These are phyloP conservation scores for Chalcis sispes DNA, from an alignment of 2,888 invertebrate genomes.

Conservation along the genomic window DNA sequence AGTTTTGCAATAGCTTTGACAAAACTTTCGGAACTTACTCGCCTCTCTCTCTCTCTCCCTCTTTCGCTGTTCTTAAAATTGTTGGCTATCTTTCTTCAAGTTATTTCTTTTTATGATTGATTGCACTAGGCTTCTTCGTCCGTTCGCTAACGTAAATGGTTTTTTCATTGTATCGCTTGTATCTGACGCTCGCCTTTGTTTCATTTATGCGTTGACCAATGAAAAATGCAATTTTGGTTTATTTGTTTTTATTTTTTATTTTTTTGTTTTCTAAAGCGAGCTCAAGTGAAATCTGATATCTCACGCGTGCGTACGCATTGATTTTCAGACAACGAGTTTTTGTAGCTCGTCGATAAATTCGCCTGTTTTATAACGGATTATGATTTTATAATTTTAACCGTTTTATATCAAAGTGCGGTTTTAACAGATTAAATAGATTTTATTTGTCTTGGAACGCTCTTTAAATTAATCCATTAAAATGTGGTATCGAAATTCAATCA, in stretches of 20 bases:
- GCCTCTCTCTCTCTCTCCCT: not conserved
- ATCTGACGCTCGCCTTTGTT: constrained; percentile 9
- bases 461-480: no score
- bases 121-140: constrained; percentile 1
- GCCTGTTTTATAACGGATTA: not conserved
- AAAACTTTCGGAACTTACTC: not conserved
- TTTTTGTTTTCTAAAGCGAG: not conserved
- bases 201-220: constrained; percentile 21
- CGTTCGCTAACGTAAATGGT: constrained; percentile 16
- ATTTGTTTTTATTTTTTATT: no score
- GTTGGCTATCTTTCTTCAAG: not conserved
- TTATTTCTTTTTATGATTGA: not conserved
- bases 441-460: no score
- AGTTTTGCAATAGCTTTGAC: constrained; percentile 24
- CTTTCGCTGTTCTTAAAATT: not conserved
- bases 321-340: not conserved
- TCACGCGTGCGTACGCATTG: not conserved
- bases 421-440: no score
- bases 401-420: no score
- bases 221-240: constrained; percentile 37
- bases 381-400: no score
- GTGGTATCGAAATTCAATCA: no score
- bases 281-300: constrained; percentile 31
- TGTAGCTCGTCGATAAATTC: constrained; percentile 13
- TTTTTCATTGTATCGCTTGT: constrained; percentile 5